Percentiles rank a stretch among this genome's conserved stretches.
Evolutionary conservation across 1,140 invertebrate genomes (phyloP).

Genomic region (Macrocentrus cingulum): DNA sequence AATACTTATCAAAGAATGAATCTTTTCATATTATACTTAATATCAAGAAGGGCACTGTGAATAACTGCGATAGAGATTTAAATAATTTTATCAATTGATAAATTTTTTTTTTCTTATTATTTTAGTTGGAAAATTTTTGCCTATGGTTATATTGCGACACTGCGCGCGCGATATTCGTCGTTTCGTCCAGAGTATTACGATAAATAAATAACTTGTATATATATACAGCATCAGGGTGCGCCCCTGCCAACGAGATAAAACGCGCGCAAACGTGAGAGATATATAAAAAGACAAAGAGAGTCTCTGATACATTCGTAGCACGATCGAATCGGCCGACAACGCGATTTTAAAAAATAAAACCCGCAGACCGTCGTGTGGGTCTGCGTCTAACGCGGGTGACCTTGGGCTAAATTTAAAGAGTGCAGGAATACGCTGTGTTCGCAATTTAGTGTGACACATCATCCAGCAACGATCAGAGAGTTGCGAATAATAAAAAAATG

Average conservation of each 20-base stretch:
- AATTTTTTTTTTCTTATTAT: no score
- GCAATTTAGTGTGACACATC: slow-evolving; percentile 27
- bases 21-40: no score
- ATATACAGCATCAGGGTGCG: neutral
- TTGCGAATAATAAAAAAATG: neutral
- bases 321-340: slow-evolving; percentile 18
- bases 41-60: no score
- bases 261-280: neutral
- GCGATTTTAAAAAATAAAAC: slow-evolving; percentile 27
- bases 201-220: slow-evolving; percentile 3
- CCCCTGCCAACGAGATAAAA: neutral
- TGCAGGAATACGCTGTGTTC: slow-evolving; percentile 23
- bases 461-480: no score
- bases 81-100: no score
- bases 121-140: no score
- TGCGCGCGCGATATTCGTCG: neutral
- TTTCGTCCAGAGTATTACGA: no score
- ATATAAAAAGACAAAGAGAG: neutral
- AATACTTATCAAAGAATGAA: no score
- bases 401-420: slow-evolving; percentile 39
- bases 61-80: no score
- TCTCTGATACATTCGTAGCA: slow-evolving; percentile 16
- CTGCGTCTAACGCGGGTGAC: slow-evolving; percentile 19
- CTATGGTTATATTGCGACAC: neutral
- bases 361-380: neutral